Evolutionary conservation across 1,140 invertebrate species (phyloP).

Genomic region (Leptinotarsa lineolata): DNA sequence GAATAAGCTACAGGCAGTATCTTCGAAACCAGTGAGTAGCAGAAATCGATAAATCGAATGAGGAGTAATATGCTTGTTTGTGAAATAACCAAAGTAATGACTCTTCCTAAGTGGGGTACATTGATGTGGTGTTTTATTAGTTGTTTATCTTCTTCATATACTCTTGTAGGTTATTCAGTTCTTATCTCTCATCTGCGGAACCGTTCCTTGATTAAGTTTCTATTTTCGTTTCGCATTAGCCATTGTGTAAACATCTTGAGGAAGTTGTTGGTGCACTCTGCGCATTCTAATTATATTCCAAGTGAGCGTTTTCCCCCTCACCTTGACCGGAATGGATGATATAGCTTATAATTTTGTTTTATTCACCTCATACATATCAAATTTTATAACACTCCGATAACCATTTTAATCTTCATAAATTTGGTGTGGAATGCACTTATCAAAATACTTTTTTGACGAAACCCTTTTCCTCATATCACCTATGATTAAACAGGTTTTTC

Average conservation of each 20-base stretch:
- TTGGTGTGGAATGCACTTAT: too few relatives aligned
- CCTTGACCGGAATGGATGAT: too few relatives aligned
- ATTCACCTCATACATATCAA: too few relatives aligned
- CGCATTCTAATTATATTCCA: too few relatives aligned
- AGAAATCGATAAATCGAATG: neutral
- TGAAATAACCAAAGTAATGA: slow-evolving; percentile 3
- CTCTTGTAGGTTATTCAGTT: neutral
- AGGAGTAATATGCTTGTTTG: neutral
- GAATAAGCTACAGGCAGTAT: slow-evolving; percentile 1
- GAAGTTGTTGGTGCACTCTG: neutral
- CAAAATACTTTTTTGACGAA: too few relatives aligned
- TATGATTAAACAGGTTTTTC: too few relatives aligned
- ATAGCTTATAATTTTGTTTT: too few relatives aligned
- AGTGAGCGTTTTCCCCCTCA: too few relatives aligned
- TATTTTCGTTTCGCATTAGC: neutral
- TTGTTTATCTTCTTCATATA: neutral
- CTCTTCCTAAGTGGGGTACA: neutral
- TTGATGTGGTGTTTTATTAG: slow-evolving; percentile 6
- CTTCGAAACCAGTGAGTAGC: neutral
- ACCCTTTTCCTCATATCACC: too few relatives aligned
- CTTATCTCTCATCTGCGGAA: neutral
- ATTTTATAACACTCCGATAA: too few relatives aligned
- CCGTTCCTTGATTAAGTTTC: neutral
- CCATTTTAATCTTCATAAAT: too few relatives aligned
- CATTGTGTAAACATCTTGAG: neutral